A percentile compares a stretch with the other conserved stretches of the same genome.
Conservation (phyloP, 2,113 vertebrate species). For the Oreochromis aureus region DNA sequence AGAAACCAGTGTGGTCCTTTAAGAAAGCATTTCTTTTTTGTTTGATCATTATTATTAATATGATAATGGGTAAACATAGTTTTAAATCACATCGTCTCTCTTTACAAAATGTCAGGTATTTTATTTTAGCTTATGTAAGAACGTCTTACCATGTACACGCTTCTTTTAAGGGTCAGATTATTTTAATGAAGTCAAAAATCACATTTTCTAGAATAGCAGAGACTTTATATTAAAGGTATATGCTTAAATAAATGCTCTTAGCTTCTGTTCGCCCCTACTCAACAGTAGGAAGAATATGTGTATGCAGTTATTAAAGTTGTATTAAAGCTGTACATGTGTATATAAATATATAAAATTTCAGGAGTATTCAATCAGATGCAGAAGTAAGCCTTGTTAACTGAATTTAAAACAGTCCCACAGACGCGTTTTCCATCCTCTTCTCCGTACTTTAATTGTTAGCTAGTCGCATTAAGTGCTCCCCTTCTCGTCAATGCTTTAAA, state of each 20-base stretch:
- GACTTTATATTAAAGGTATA: not conserved
- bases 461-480: conserved; percentile 7
- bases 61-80: not conserved
- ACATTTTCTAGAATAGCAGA: not conserved
- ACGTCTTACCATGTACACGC: not conserved
- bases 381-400: not conserved
- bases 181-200: not conserved
- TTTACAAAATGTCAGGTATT: not conserved
- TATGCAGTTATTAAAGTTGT: not conserved
- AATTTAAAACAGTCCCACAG: not conserved
- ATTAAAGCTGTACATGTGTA: not conserved
- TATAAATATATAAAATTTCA: not conserved
- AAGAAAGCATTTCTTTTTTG: not conserved
- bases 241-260: not conserved
- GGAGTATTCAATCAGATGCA: not conserved
- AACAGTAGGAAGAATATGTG: not conserved
- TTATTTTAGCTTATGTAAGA: not conserved
- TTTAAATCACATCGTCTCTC: not conserved
- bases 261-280: not conserved
- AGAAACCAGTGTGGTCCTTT: not conserved
- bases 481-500: conserved; percentile 21
- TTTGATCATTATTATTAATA: not conserved
- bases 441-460: not conserved
- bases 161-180: not conserved
- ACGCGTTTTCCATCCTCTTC: not conserved